These are phyloP conservation scores for Vipera ursinii DNA, from an alignment of 2,797 vertebrate genomes.

Conservation along the genomic window DNA sequence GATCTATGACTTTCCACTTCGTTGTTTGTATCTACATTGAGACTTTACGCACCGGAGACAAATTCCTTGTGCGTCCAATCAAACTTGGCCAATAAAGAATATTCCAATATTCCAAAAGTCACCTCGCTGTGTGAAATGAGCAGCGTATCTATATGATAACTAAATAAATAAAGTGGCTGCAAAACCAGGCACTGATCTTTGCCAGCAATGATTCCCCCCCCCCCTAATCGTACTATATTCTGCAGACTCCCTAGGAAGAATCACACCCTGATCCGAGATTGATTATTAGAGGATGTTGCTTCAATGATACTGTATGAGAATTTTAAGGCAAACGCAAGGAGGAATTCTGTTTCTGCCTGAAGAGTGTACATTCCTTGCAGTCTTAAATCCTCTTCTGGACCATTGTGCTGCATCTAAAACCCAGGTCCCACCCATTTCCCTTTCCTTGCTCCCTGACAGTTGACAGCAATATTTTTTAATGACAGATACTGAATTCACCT, in stretches of 20 bases:
- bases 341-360: constrained; percentile 22
- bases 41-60: not conserved
- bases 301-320: not conserved
- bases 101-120: not conserved
- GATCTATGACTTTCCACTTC: not conserved
- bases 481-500: constrained; percentile 69
- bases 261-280: not conserved
- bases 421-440: not conserved
- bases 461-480: constrained; percentile 68
- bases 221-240: not conserved
- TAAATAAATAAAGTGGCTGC: not conserved
- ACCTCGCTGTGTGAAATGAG: not conserved
- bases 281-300: not conserved
- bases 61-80: not conserved
- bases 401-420: constrained; percentile 46
- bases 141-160: not conserved
- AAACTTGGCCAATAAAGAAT: not conserved
- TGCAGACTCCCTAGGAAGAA: not conserved
- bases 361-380: not conserved
- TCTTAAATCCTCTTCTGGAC: constrained; percentile 45
- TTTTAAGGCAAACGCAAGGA: not conserved
- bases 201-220: not conserved
- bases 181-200: not conserved
- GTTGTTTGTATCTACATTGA: not conserved
- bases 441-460: constrained; percentile 31